Conservation (phyloP, 2,888 invertebrate genomes). For the Marronus borbonicus region DNA sequence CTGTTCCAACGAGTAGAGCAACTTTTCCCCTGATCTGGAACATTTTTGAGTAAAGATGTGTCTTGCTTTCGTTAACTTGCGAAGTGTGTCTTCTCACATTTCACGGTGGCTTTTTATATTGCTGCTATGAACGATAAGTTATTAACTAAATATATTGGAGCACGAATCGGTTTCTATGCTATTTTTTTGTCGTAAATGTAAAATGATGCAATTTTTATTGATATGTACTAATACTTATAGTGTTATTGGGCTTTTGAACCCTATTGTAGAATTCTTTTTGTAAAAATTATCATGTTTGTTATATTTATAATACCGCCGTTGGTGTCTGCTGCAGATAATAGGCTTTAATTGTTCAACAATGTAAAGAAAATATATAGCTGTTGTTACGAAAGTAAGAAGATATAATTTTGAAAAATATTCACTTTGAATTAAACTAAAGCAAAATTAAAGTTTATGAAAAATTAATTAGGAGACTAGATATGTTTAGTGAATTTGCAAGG, state of each 20-base stretch:
- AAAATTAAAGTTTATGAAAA: too few species aligned
- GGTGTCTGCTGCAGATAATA: neutral
- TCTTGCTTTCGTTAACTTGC: constrained; percentile 20
- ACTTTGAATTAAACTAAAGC: too few species aligned
- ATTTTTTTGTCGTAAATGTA: neutral
- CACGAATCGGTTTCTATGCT: neutral
- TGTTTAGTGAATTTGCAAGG: neutral
- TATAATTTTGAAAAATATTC: too few species aligned
- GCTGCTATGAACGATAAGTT: neutral
- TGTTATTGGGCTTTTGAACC: constrained; percentile 1
- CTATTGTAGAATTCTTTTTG: constrained; percentile 12
- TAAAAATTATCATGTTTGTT: constrained; percentile 38
- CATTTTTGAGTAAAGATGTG: constrained; percentile 22
- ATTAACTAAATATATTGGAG: neutral
- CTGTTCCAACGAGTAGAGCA: constrained; percentile 20
- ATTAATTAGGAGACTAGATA: too few species aligned
- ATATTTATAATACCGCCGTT: neutral
- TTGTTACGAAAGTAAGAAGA: neutral
- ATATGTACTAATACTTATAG: constrained; percentile 1
- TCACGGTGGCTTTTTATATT: constrained; percentile 25
- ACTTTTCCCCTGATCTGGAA: constrained; percentile 42
- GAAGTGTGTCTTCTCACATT: constrained; percentile 25
- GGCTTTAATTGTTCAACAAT: neutral
- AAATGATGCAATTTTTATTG: constrained; percentile 29
- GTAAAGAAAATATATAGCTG: neutral